Conservation (phyloP, 2,113 vertebrate genomes). For the Etia nguti region DNA sequence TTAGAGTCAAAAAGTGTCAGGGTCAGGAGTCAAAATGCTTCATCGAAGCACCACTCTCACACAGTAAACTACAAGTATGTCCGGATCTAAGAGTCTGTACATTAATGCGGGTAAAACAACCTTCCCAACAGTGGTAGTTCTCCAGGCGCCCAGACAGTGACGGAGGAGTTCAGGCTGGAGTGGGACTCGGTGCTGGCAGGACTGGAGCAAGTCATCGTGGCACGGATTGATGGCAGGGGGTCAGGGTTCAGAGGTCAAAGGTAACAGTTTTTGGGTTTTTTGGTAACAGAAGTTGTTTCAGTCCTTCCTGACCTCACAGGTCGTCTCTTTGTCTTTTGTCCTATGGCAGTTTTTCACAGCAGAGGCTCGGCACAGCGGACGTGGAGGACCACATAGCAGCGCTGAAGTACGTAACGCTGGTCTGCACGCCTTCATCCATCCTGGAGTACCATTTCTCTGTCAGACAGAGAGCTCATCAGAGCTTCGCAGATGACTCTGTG, state of each 20-base stretch:
- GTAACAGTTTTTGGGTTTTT: not conserved
- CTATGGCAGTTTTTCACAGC: constrained; percentile 33
- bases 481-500: not conserved
- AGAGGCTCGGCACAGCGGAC: constrained; percentile 53
- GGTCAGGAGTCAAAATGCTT: not conserved
- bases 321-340: not conserved
- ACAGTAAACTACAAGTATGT: not conserved
- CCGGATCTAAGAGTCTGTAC: not conserved
- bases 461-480: not conserved
- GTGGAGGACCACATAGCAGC: constrained; percentile 61
- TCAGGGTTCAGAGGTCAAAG: constrained; percentile 65
- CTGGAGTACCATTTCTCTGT: not conserved
- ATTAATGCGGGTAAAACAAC: not conserved
- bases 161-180: constrained; percentile 55
- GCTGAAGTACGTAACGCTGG: constrained; percentile 41
- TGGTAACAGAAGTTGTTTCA: not conserved
- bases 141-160: constrained; percentile 50
- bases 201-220: constrained; percentile 57
- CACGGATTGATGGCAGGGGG: constrained; percentile 60
- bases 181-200: constrained; percentile 59
- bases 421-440: not conserved
- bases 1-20: not conserved
- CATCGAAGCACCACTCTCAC: not conserved
- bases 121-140: constrained; percentile 15
- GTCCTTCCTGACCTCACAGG: not conserved